Percentiles rank a stretch among this genome's conserved stretches.
These are phyloP conservation scores for Lepidurus packardi DNA, from an alignment of 1,140 invertebrate genomes.

Conservation along the genomic window DNA sequence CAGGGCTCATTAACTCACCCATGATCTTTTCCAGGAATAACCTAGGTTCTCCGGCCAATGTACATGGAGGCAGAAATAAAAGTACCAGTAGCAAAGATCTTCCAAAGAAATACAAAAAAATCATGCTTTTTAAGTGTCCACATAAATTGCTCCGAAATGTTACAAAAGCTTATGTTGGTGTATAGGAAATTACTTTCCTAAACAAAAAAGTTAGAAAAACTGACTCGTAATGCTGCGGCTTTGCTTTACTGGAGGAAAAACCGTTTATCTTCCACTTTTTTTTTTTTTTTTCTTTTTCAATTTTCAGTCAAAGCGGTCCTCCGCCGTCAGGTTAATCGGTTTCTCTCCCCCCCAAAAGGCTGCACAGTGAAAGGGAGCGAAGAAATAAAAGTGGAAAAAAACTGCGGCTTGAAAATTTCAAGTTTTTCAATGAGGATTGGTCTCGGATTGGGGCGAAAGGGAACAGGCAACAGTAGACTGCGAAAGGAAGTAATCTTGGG, in stretches of 20 bases:
- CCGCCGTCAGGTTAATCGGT: background rate
- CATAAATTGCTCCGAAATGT: too few species aligned
- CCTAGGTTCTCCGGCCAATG: too few species aligned
- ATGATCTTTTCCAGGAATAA: too few species aligned
- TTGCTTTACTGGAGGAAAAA: background rate
- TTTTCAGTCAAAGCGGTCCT: background rate
- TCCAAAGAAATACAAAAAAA: too few species aligned
- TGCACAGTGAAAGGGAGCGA: background rate
- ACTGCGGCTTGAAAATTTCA: background rate
- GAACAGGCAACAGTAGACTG: background rate
- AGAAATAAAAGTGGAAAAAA: background rate
- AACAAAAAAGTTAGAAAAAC: background rate
- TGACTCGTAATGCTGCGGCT: background rate
- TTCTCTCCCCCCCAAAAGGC: background rate
- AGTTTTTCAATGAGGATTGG: background rate
- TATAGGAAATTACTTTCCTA: too few species aligned
- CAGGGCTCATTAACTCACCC: too few species aligned
- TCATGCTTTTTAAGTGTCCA: too few species aligned
- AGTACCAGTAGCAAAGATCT: too few species aligned
- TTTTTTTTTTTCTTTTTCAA: background rate
- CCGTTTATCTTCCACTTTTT: background rate
- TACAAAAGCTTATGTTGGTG: too few species aligned
- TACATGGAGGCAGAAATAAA: too few species aligned
- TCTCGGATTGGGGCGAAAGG: background rate
- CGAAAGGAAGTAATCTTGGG: constrained; percentile 19